Base-by-base conservation (phyloP, 2,888 invertebrate genomes). In the Phymatocera aterrima region DNA sequence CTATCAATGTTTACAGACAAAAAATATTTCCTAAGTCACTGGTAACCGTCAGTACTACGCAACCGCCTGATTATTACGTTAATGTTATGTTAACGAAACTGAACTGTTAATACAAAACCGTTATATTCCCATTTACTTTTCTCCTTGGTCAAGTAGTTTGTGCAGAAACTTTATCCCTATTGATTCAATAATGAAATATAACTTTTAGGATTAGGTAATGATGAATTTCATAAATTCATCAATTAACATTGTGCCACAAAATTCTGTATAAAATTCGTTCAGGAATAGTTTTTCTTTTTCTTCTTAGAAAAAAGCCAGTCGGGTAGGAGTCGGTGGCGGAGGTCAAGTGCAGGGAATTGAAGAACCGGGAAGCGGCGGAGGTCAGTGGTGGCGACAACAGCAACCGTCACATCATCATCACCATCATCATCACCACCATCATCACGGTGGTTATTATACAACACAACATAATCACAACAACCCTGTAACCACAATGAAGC, bases 401-500 rank as follows among this genome's bases (percentile, higher is more conserved):
- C 84, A 80, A 60, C 57, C 78, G 5, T 74, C 79, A 28, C 81
- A 80, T 46, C 83, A 82, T n/a, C 85, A 86, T 79, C 84, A 85
- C 48, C 85, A 85, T 83, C 86, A 87, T 82, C 87, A 88, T 81
- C 86, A 87, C 83, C 88, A 87, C 84, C 89, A 88, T 84, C 89
- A 89, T 82, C 87, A 85, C 85, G 87, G 87, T 89, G 89, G 88
- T 85, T 88, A 89, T 84, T 85, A 89, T 80, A 87, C 89, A 84
- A 89, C 88, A 87, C 87, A 88, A 84, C 87, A 90, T 83, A 85
- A 86, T 86, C 88, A 90, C 87, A 89, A 88, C 88, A 90, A 89
- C 84, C 88, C 90, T 83, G 89, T 89, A 86, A 87, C 87, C 85
- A 89, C 89, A 83, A 90, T 91, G 90, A 91, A 91, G 89, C 91